Base-by-base conservation (phyloP, 2,113 vertebrate species). In the Hassar affinis region DNA sequence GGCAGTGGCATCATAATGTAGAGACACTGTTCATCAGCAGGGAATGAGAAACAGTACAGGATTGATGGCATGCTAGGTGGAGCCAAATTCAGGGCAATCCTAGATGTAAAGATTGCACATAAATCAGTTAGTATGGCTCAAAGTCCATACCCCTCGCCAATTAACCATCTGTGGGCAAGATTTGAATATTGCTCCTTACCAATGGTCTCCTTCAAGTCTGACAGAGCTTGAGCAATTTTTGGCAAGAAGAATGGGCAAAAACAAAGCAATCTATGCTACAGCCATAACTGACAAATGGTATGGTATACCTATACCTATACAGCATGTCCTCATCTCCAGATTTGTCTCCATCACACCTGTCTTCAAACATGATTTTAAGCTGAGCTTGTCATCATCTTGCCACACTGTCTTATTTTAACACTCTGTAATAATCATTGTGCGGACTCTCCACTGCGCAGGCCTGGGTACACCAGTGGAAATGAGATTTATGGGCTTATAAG, bases 401-500 rank as follows among this genome's bases (percentile, higher is more conserved):
- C 76, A 83, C 54, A 64, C 47, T 30, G 30, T 54, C 52, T 77
- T 77, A 56, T 77, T 77, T 77, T 56, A 77, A 76, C 49, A 54
- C 72, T 76, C 52, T 77, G 14, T 56, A 66, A 30, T 81, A 69
- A 84, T 81, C 54, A 14, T 47, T n/a, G 33, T 66, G n/a, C 51
- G 56, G 76, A 54, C 79, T 69, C 20, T 77, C 66, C 59, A 38
- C 22, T 57, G 62, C 54, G 38, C 20, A n/a, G 47, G 69, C 74
- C 68, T 47, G 35, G 56, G 45, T 54, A 38, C 52, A 54, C 3
- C 71, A 25, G 33, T 35, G 72, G 78, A 85, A 83, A 87, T 78
- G 72, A 77, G 61, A 84, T 86, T 85, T 83, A 79, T 74, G 77
- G 74, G 45, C 59, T 84, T 83, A 79, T 83, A 74, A 83, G 68